These are phyloP conservation scores for Antechinus flavipes DNA, from an alignment of 2,113 vertebrate genomes.

Conservation along the genomic window DNA sequence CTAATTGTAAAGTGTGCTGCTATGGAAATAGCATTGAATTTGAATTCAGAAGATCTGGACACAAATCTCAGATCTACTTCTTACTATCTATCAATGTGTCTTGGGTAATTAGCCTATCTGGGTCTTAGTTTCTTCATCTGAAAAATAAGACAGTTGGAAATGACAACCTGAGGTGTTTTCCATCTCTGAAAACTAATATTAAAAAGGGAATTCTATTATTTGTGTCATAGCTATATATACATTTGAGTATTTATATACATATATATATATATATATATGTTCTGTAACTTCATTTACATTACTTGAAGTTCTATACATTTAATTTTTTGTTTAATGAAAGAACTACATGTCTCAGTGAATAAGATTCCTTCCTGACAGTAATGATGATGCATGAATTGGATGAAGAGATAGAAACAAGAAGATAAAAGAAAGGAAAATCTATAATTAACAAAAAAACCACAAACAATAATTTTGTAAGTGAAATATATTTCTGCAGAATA, in stretches of 20 bases:
- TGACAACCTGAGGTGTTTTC: background rate
- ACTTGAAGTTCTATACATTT: constrained; percentile 50
- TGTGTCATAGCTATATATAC: background rate
- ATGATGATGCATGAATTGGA: constrained; percentile 71
- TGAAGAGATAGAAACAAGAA: constrained; percentile 75
- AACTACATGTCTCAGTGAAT: constrained; percentile 44
- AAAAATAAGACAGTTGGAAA: background rate
- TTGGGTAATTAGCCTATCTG: background rate
- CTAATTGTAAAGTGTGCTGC: background rate
- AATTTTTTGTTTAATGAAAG: constrained; percentile 43
- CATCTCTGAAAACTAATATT: background rate
- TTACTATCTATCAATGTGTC: background rate
- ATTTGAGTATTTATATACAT: background rate
- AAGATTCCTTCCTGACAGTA: constrained; percentile 65
- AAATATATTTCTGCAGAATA: constrained; percentile 75
- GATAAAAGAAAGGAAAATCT: constrained; percentile 74
- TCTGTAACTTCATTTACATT: background rate
- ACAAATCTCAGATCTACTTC: background rate
- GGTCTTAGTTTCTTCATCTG: background rate
- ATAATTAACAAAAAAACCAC: constrained; percentile 81
- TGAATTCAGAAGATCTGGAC: background rate
- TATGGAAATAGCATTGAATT: background rate
- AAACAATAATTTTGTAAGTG: constrained; percentile 83
- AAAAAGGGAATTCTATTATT: background rate
- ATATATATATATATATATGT: background rate